These are phyloP conservation scores for Thysanoteuthis rhombus DNA, from an alignment of 2,888 invertebrate species.

Conservation along the genomic window DNA sequence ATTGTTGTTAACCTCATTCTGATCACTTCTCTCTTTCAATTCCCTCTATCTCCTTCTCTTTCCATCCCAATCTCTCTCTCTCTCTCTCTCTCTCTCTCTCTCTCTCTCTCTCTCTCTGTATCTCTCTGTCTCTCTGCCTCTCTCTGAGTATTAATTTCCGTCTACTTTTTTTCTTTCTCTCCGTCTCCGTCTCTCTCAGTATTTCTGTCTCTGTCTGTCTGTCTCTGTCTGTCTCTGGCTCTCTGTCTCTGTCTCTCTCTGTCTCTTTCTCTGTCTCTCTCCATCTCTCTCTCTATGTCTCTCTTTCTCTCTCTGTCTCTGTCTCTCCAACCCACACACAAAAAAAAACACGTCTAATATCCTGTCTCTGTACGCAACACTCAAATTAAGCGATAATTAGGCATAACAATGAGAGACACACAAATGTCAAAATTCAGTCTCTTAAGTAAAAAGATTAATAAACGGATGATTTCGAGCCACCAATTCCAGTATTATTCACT, in stretches of 20 bases:
- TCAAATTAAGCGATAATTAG: background rate
- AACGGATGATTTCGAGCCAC: background rate
- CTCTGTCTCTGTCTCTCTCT: background rate
- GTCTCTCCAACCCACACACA: background rate
- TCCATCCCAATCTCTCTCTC: background rate
- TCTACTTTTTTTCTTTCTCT: no score
- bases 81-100: background rate
- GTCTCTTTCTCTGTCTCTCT: background rate
- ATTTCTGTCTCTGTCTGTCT: background rate
- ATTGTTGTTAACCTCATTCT: no score
- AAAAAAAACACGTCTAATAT: conserved; percentile 1
- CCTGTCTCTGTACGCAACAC: background rate
- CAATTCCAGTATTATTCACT: background rate
- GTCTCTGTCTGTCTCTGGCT: background rate
- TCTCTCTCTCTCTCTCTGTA: background rate
- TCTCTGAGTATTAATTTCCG: no score
- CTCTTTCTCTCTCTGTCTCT: background rate
- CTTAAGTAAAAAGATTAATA: background rate
- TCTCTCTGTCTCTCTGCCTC: background rate
- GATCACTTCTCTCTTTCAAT: no score
- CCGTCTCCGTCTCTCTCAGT: no score
- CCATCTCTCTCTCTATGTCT: background rate
- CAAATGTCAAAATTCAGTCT: background rate
- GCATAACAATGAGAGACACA: background rate
- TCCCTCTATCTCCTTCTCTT: no score